Base-by-base conservation (phyloP, 1,140 invertebrate genomes). In the Drosophila teissieri region DNA sequence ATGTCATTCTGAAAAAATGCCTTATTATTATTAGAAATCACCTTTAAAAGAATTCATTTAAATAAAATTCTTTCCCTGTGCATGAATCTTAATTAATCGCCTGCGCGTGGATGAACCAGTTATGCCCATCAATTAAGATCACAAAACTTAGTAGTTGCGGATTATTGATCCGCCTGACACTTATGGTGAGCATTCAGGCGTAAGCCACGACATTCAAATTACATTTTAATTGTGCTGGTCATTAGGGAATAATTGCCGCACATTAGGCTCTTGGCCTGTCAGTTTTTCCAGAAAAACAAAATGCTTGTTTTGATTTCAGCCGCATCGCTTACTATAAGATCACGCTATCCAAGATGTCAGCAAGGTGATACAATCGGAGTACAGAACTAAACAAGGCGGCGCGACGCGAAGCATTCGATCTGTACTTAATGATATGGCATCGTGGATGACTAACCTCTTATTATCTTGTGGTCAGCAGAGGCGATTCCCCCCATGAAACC, bases 211-310 rank as follows among this genome's bases (percentile, higher is more conserved):
- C 70, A 78, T 49, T 60, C 42, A 70, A 88, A 86, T 88, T 57
- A 69, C 52, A 49, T 76, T 88, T 77, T 86, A 88, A 86, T 86
- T 86, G 72, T 61, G 40, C 14, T 34, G 42, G 39, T 40, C 58
- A 86, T 86, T 86, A 83, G 67, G 42, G 45, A 45, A 68, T 83
- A 78, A 83, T 78, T 72, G 52, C 46, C 53, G 19, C 15, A 60
- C 22, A 58, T 61, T 46, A 42, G 49, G 24, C 48, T 49, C 49
- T 54, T 22, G 34, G 72, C 56, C 45, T 61, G 68, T 61, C 49
- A 64, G n/a, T 61, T 61, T 52, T 70, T 55, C 34, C 54, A 62
- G 55, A 72, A 57, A 36, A n/a, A 17, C 52, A 22, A 65, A 52
- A 24, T 31, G 37, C 10, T 24, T 53, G 19, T 22, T 44, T 55